Base-by-base conservation (phyloP, 2,113 vertebrate genomes). In the Megaceryle torquata region DNA sequence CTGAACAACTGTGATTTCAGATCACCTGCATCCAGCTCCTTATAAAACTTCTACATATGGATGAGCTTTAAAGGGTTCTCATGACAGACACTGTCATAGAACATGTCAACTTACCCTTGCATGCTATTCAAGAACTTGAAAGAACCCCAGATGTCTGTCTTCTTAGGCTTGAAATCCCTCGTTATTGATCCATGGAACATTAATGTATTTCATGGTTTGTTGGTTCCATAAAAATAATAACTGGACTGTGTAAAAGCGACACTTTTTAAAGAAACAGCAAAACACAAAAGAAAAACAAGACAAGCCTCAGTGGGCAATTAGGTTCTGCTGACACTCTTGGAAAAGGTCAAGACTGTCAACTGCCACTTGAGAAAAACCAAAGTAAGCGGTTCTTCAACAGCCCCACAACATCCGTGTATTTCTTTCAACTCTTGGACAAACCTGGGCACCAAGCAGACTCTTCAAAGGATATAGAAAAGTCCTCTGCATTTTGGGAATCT, bases 91-190 rank as follows among this genome's bases (percentile, higher is more conserved):
- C 5, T 11, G 44, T 11, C 77, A 51, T 18, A 48, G 51, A 39
- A 84, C 18, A 54, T 4, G 33, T 29, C 80, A 60, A 43, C 33
- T 51, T 64, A 26, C 19, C 19, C 64, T 6, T 43, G 10, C 51
- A 43, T 3, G 9, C 39, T 31, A 43, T 5, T 39, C 6, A 1
- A 75, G 51, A 75, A 60, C 41, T 8, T 24, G 8, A 64, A 84
- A 50, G 53, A 53, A 82, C 67, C 46, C 4, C 41, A 89, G 70
- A 46, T 31, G n/a, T n/a, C 22, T 91, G 69, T 69, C 56, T 37
- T 94, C 87, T 84, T 29, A 82, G 67, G 79, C 79, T 71, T 94
- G 80, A 91, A 78, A 82, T 80, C 80, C 53, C 69, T 81, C 67
- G 39, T 75, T 82, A 84, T 83, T 43, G 81, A 95, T 85, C 91